Base-by-base conservation (phyloP, 2,113 vertebrate genomes). In the Pithys albifrons region DNA sequence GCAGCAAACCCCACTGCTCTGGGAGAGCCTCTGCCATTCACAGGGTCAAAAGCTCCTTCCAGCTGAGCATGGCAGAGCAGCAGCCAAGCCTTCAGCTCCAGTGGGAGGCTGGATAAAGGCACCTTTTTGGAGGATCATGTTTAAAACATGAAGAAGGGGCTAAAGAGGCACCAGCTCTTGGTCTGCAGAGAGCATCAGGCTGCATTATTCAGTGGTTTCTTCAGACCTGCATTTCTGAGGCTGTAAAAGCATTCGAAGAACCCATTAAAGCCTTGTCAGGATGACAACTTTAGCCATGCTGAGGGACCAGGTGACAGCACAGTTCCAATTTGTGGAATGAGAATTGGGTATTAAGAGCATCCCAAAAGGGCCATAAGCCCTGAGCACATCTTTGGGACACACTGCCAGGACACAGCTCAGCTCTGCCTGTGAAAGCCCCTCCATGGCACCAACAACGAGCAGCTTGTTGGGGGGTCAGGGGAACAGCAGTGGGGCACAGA, bases 181-280 rank as follows among this genome's bases (percentile, higher is more conserved):
- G 64, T n/a, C 80, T 61, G 65, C 62, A 72, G 61, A 77, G 51
- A 64, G 48, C 3, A 1, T 22, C 3, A 3, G 66, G 12, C 84
- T 89, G 85, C 67, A 70, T 95, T 88, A 95, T 89, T 91, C 93
- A 95, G 1, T 27, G 69, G 48, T 31, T 92, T 72, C 87, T 78
- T 62, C 66, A 88, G 77, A 41, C 12, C 62, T 52, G 39, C 0
- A 0, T 75, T 93, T 45, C 66, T 70, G 94, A 91, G 81, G 88
- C 94, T 81, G 54, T 23, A 67, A 17, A 6, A 15, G 82, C 79
- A 74, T 55, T 74, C 0, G 1, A 73, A 79, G 70, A 75, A 90
- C 7, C 72, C 64, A 89, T 93, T 81, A 88, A 54, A 93, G 80
- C 16, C 73, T 73, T 70, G 88, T 74, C 89, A 93, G 92, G 85